These are phyloP conservation scores for Pseudomyrmex gracilis DNA, from an alignment of 1,140 invertebrate species.

Conservation along the genomic window DNA sequence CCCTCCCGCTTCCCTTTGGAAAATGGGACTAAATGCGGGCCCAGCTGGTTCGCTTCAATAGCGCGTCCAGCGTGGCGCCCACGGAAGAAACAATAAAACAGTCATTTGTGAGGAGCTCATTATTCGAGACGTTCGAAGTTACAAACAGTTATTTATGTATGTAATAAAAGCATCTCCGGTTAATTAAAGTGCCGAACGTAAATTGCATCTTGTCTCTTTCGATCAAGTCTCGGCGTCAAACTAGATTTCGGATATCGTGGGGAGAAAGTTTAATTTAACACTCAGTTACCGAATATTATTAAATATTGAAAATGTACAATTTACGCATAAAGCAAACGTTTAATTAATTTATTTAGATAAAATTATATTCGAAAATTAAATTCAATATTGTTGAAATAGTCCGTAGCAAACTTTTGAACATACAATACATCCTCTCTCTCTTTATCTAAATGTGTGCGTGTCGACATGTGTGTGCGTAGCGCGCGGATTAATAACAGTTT, in stretches of 20 bases:
- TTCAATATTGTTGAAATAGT: neutral
- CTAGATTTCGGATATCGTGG: neutral
- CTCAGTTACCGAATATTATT: neutral
- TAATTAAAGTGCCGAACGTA: neutral
- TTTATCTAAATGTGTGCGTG: no score
- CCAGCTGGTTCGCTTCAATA: constrained; percentile 40
- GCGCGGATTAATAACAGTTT: constrained; percentile 39
- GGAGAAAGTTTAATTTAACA: neutral
- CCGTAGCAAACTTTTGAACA: constrained; percentile 18
- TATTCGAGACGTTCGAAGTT: constrained; percentile 7
- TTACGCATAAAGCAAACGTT: constrained; percentile 2
- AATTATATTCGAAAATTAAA: constrained; percentile 30
- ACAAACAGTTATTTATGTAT: neutral
- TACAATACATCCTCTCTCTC: neutral
- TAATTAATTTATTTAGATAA: constrained; percentile 7
- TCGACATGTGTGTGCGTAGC: no score
- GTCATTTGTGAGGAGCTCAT: constrained; percentile 26
- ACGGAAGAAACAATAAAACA: constrained; percentile 51
- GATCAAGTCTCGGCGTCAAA: no score
- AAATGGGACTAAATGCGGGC: constrained; percentile 63
- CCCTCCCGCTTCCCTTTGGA: neutral
- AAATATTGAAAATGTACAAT: constrained; percentile 30
- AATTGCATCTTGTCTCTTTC: no score
- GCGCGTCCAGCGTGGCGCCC: neutral
- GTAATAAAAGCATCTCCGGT: neutral